A percentile compares a stretch with the other conserved stretches of the same genome.
These are phyloP conservation scores for Cynodonichthys magdalenae DNA, from an alignment of 2,797 vertebrate genomes.

Conservation along the genomic window DNA sequence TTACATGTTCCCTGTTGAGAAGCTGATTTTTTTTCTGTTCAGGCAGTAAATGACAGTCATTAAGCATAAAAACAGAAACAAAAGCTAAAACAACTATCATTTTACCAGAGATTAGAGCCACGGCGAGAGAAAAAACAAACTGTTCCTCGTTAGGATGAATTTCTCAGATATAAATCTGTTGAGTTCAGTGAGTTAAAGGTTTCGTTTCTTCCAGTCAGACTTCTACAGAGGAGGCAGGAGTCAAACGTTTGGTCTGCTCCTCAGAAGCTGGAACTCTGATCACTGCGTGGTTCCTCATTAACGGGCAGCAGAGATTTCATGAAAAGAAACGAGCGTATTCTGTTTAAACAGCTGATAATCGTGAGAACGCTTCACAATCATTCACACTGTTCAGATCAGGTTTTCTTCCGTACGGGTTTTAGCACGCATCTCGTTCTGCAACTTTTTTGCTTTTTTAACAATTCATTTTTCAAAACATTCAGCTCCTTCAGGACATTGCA, in stretches of 20 bases:
- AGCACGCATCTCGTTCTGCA: too few relatives aligned
- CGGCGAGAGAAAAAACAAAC: too few relatives aligned
- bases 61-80: constrained; percentile 37
- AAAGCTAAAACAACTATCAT: constrained; percentile 10
- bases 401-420: too few relatives aligned
- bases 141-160: constrained; percentile 38
- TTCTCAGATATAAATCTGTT: constrained; percentile 30
- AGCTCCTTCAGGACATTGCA: too few relatives aligned
- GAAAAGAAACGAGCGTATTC: constrained; percentile 22
- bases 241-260: constrained; percentile 33
- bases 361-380: too few relatives aligned
- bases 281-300: constrained; percentile 53
- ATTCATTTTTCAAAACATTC: too few relatives aligned
- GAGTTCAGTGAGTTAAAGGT: too few relatives aligned
- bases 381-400: too few relatives aligned
- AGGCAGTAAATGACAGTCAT: constrained; percentile 24
- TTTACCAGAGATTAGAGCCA: constrained; percentile 17
- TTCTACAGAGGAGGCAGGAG: constrained; percentile 36
- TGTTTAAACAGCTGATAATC: constrained; percentile 4
- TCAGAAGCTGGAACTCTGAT: constrained; percentile 41
- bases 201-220: constrained; percentile 41
- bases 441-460: too few relatives aligned
- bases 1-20: constrained; percentile 30
- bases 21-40: constrained; percentile 11
- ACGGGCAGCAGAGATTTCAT: constrained; percentile 13